Evolutionary conservation across 1,140 invertebrate species (phyloP).

Genomic region (Neuroterus valhalla): DNA sequence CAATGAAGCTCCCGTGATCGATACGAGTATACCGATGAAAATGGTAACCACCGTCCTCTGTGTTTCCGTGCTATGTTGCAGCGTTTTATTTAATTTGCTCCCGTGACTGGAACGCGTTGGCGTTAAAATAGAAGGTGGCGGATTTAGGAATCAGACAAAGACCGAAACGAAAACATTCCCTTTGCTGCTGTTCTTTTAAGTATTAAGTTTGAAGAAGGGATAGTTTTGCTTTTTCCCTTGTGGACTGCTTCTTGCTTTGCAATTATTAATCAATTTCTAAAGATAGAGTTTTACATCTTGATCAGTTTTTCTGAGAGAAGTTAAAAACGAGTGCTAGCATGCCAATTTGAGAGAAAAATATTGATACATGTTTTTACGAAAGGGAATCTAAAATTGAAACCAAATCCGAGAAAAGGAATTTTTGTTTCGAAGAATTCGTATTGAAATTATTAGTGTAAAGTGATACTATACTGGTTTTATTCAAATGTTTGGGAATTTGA

Average conservation of each 20-base stretch:
- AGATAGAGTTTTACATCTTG: not conserved
- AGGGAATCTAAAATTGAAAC: no score
- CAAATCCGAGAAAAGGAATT: no score
- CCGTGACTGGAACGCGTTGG: slow-evolving; percentile 61
- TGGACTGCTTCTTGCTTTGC: not conserved
- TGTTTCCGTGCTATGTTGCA: slow-evolving; percentile 74
- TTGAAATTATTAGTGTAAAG: no score
- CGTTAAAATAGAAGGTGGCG: slow-evolving; percentile 27
- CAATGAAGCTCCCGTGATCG: slow-evolving; percentile 57
- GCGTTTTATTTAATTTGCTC: slow-evolving; percentile 73
- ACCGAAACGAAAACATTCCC: slow-evolving; percentile 29
- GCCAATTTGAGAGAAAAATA: no score
- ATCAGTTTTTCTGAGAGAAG: not conserved
- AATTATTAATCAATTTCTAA: not conserved
- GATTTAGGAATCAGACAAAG: slow-evolving; percentile 23
- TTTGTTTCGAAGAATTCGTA: no score
- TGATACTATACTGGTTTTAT: no score
- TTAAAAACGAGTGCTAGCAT: not conserved
- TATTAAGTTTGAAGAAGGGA: not conserved
- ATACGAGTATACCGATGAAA: slow-evolving; percentile 71
- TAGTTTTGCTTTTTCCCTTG: not conserved
- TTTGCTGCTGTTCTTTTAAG: slow-evolving; percentile 15
- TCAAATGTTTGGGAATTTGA: no score
- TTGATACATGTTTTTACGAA: no score
- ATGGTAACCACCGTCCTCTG: slow-evolving; percentile 75